These are phyloP conservation scores for Pantherophis vulpinus DNA, from an alignment of 2,797 vertebrate genomes.

Conservation along the genomic window DNA sequence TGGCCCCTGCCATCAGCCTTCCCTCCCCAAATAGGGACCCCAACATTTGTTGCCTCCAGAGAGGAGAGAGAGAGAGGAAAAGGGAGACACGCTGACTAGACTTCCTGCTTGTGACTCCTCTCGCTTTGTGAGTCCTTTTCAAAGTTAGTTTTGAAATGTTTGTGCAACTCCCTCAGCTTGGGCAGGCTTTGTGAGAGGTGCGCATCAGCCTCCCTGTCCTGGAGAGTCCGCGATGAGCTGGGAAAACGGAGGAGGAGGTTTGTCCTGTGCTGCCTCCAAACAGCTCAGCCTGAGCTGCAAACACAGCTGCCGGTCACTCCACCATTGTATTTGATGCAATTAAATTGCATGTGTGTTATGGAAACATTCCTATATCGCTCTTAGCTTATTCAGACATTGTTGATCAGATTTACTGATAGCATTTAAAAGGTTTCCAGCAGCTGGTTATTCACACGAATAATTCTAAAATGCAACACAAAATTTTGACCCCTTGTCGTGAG, in stretches of 20 bases:
- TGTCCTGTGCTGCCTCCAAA: neutral
- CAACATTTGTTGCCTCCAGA: neutral
- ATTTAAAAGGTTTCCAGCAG: neutral
- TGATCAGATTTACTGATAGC: neutral
- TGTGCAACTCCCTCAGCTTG: neutral
- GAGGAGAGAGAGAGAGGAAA: neutral
- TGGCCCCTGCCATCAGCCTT: neutral
- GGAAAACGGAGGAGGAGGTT: neutral
- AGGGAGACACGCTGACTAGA: neutral
- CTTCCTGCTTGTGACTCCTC: neutral
- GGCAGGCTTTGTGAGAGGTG: neutral
- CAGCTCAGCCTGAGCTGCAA: neutral
- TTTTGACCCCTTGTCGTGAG: neutral
- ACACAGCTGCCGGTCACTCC: slow-evolving; percentile 15
- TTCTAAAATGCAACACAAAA: neutral
- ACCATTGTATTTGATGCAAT: neutral
- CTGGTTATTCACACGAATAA: neutral
- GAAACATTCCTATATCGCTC: neutral
- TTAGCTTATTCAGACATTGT: neutral
- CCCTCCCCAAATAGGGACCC: neutral
- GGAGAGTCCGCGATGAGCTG: neutral
- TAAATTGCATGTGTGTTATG: neutral
- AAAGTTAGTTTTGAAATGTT: neutral
- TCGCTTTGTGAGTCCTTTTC: neutral
- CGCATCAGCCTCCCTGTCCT: neutral